These are phyloP conservation scores for Calosoma granatense DNA, from an alignment of 1,140 invertebrate genomes.

Conservation along the genomic window DNA sequence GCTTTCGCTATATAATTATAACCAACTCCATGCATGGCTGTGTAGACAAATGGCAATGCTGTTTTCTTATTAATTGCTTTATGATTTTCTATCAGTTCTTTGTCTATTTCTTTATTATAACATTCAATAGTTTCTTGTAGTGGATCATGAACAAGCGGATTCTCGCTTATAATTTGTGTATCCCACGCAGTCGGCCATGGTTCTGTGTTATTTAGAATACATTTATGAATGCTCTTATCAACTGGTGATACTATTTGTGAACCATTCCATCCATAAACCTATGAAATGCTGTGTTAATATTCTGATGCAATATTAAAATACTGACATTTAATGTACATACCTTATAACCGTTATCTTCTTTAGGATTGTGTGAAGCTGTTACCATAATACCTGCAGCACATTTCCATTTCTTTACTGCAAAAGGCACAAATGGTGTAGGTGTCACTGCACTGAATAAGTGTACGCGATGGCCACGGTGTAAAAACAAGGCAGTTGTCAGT, in stretches of 20 bases:
- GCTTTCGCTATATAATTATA: slow-evolving; percentile 66
- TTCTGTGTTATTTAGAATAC: slow-evolving; percentile 68
- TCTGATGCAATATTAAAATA: neutral
- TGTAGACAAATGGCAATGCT: slow-evolving; percentile 72
- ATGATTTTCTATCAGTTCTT: slow-evolving; percentile 40
- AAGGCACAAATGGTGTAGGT: slow-evolving; percentile 92
- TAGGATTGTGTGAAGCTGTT: slow-evolving; percentile 98
- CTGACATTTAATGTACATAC: slow-evolving; percentile 17
- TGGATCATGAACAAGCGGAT: slow-evolving; percentile 44
- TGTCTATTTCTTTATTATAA: slow-evolving; percentile 55
- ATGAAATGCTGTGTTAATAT: slow-evolving; percentile 14
- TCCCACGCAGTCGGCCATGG: slow-evolving; percentile 62
- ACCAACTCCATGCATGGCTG: slow-evolving; percentile 97
- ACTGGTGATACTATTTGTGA: slow-evolving; percentile 92
- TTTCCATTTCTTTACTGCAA: slow-evolving; percentile 56
- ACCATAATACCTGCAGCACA: slow-evolving; percentile 85
- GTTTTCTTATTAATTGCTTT: slow-evolving; percentile 48
- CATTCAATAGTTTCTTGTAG: slow-evolving; percentile 45
- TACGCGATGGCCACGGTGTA: slow-evolving; percentile 66
- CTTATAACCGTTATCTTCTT: slow-evolving; percentile 99
- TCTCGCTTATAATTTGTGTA: slow-evolving; percentile 31
- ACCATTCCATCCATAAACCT: slow-evolving; percentile 89
- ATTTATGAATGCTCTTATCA: slow-evolving; percentile 77
- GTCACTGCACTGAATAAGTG: slow-evolving; percentile 72
- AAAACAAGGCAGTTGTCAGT: slow-evolving; percentile 75